Evolutionary conservation across 2,888 invertebrate genomes (phyloP).

Genomic region (Monochamus alternatus): DNA sequence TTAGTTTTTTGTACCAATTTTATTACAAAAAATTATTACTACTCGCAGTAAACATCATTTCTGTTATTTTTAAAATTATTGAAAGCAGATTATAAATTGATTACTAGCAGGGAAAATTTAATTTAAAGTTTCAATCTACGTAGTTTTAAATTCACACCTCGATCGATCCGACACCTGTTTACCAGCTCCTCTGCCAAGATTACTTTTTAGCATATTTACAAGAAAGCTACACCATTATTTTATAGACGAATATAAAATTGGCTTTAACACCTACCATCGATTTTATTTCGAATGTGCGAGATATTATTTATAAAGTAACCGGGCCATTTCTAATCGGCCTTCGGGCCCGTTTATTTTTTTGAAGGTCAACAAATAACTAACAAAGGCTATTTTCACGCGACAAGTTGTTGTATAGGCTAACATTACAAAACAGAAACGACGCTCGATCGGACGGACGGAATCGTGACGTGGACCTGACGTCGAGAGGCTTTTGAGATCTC

Average conservation of each 20-base stretch:
- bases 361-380: conserved; percentile 27
- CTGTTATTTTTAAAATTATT: too few species aligned
- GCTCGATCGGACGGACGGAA: conserved; percentile 9
- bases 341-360: conserved; percentile 28
- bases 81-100: too few species aligned
- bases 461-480: conserved; percentile 24
- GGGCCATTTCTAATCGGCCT: conserved; percentile 28
- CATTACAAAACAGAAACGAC: conserved; percentile 24
- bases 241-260: conserved; percentile 27
- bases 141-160: conserved; percentile 44
- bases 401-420: conserved; percentile 21
- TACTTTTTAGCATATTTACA: conserved; percentile 34
- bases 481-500: background rate
- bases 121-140: conserved; percentile 19
- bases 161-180: conserved; percentile 40
- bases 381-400: conserved; percentile 25
- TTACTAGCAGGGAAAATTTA: conserved; percentile 5
- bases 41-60: too few species aligned
- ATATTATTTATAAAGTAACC: conserved; percentile 32
- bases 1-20: too few species aligned
- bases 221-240: conserved; percentile 25
- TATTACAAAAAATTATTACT: too few species aligned
- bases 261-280: conserved; percentile 27
- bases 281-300: conserved; percentile 27
- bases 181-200: conserved; percentile 30